phyloP scores from a whole-genome alignment of 2,797 vertebrate genomes.

The Pagetopsis macropterus region DNA sequence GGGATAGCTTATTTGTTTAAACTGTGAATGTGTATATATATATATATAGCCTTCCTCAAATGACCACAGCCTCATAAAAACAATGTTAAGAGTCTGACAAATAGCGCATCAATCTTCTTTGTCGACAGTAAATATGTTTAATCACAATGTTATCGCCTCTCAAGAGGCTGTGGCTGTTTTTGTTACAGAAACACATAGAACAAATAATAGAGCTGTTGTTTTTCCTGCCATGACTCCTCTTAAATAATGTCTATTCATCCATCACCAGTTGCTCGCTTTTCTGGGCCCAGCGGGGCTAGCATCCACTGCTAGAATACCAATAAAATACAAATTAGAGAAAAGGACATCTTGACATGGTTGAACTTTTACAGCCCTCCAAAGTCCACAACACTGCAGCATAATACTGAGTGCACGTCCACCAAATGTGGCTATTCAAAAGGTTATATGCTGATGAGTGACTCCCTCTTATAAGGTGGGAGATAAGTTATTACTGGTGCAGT shows the following conservation, averaged over 20 bases:
- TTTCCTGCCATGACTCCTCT: conserved; percentile 28
- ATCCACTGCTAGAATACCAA: conserved; percentile 21
- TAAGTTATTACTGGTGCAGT: neutral
- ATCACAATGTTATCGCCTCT: neutral
- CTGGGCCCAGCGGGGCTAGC: neutral
- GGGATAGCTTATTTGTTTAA: conserved; percentile 5
- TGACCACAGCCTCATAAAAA: neutral
- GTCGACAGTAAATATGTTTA: neutral
- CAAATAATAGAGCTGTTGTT: conserved; percentile 25
- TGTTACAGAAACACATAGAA: conserved; percentile 3
- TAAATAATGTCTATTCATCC: conserved; percentile 32
- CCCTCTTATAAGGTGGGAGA: too few species aligned
- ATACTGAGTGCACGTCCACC: neutral
- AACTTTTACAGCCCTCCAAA: conserved; percentile 1
- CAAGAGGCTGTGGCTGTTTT: conserved; percentile 7
- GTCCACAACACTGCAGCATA: neutral
- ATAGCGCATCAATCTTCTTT: neutral
- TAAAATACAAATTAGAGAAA: conserved; percentile 34
- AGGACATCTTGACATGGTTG: conserved; percentile 16
- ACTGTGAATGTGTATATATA: neutral
- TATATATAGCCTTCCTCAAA: neutral
- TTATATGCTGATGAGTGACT: conserved; percentile 21
- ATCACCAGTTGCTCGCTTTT: conserved; percentile 29
- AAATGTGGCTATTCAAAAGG: conserved; percentile 14
- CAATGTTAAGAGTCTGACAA: neutral